Evolutionary conservation across 2,888 invertebrate genomes (phyloP).

Genomic region (Leucophenga montana): DNA sequence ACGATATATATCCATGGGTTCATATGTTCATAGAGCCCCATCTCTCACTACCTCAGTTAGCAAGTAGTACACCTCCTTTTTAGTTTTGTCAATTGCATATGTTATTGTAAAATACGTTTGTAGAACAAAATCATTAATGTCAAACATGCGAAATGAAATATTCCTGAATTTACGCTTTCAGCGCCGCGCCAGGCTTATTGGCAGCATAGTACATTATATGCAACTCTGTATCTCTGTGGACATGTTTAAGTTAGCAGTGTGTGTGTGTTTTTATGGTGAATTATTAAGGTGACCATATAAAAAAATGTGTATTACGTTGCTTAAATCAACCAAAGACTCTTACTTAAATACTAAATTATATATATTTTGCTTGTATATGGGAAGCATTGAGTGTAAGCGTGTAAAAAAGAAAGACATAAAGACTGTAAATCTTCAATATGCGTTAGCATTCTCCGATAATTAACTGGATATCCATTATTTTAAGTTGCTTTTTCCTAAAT

Average conservation of each 20-base stretch:
- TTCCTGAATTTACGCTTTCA: slow-evolving; percentile 39
- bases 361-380: no score
- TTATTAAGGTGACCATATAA: no score
- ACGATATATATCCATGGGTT: not conserved
- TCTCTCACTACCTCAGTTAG: no score
- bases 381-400: no score
- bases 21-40: not conserved
- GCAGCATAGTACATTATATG: not conserved
- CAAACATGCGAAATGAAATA: slow-evolving; percentile 49
- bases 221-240: not conserved
- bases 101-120: slow-evolving; percentile 35
- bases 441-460: no score
- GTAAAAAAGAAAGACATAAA: no score
- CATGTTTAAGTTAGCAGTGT: not conserved
- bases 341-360: no score
- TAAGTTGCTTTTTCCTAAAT: no score
- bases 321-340: no score
- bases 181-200: not conserved
- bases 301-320: no score
- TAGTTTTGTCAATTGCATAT: slow-evolving; percentile 21
- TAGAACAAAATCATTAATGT: slow-evolving; percentile 58
- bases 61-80: not conserved
- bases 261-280: not conserved
- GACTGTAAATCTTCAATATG: no score
- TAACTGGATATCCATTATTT: no score